Evolutionary conservation across 2,888 invertebrate species (phyloP), one percentile per base, ranked within the genome.

Genomic region (Temnothorax rugatulus): DNA sequence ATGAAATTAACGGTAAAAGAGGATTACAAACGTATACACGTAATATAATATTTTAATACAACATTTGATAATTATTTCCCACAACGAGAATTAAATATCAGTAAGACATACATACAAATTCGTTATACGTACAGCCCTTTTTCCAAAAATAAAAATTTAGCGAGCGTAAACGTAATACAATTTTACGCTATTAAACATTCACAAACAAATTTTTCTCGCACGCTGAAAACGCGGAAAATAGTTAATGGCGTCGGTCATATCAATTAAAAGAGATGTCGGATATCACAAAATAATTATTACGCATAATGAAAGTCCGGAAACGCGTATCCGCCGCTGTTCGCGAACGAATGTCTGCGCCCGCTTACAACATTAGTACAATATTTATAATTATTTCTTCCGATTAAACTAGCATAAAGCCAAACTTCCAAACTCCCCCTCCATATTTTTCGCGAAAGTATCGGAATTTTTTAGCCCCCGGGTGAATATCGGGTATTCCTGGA

Each of bases 401-500:
- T 81, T 73, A 81, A 81, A 73, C 59, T 34, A 44, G 13, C 38
- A 79, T 83, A 76, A 83, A 64, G 76, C 66, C 34, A n/a, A 64
- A 83, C 79, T 83, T 83, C 44, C 41, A 61, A 68, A 68, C 66
- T 47, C n/a, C 8, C 38, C 8, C 52, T 44, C 29, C 61, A 47
- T 81, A 59, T 34, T 81, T 79, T 77, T 79, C 71, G 47, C 75
- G n/a, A 54, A 84, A 84, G 75, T 84, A 84, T 84, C 52, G 83
- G 83, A 84, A 84, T 84, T 83, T 83, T 68, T 83, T 83, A 52
- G 52, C 52, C 57, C 68, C 44, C 59, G 2, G 2, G 21, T 29
- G 79, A 21, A 68, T 83, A 83, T 83, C 83, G 69, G 83, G 44
- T 81, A 83, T 81, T 68, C 61, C 81, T 64, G 68, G 34, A 68